phyloP scores from a whole-genome alignment of 2,888 invertebrate genomes.

The Teleogryllus oceanicus region DNA sequence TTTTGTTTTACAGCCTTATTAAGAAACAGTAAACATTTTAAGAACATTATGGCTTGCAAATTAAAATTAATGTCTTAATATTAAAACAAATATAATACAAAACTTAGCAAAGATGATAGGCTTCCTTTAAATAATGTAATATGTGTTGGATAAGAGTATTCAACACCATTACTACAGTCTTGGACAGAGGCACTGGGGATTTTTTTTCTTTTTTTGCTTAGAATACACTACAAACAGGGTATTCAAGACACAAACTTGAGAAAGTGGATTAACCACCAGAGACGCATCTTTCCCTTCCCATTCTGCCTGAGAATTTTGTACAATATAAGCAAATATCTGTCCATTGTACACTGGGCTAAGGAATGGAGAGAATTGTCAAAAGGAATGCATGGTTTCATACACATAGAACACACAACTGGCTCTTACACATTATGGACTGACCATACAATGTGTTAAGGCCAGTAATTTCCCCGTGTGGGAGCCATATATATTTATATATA shows the following conservation, averaged over 20 bases:
- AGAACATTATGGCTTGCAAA: too few relatives aligned
- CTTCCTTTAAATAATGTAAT: too few relatives aligned
- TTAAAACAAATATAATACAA: too few relatives aligned
- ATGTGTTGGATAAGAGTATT: too few relatives aligned
- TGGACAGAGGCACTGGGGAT: too few relatives aligned
- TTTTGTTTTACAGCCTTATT: too few relatives aligned
- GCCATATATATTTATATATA: not conserved
- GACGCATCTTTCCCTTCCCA: not conserved
- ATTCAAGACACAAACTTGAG: constrained; percentile 1
- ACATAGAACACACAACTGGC: not conserved
- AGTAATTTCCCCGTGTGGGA: not conserved
- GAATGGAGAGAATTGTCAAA: constrained; percentile 18
- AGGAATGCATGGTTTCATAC: not conserved
- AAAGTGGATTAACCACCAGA: constrained; percentile 3
- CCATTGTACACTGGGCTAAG: not conserved
- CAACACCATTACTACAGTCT: too few relatives aligned
- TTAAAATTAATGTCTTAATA: too few relatives aligned
- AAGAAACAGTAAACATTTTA: too few relatives aligned
- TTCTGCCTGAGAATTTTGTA: not conserved
- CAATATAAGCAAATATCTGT: not conserved
- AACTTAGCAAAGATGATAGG: too few relatives aligned
- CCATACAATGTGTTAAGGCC: not conserved
- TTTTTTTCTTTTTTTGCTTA: not conserved
- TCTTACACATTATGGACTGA: not conserved
- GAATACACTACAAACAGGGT: not conserved